A percentile compares a stretch with the other conserved stretches of the same genome.
These are phyloP conservation scores for Torymus tubicola DNA, from an alignment of 2,888 invertebrate species.

Conservation along the genomic window DNA sequence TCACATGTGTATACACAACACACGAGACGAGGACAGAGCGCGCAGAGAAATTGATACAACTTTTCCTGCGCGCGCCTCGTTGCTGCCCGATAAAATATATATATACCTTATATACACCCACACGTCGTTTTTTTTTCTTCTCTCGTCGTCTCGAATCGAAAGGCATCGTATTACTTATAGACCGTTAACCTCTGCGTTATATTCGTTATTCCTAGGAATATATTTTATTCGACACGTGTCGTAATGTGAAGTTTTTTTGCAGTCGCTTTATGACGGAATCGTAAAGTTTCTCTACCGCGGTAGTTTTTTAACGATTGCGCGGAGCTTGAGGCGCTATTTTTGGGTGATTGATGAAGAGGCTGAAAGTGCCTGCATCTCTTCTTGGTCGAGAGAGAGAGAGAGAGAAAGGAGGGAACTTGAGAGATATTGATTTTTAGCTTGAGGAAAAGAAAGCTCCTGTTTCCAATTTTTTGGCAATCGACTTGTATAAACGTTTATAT, in stretches of 20 bases:
- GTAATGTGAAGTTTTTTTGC: background rate
- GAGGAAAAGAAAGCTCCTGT: too few species aligned
- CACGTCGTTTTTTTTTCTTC: background rate
- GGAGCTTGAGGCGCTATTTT: too few species aligned
- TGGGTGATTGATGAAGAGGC: background rate
- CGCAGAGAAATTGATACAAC: slow-evolving; percentile 45
- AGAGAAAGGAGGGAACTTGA: too few species aligned
- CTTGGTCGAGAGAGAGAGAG: too few species aligned
- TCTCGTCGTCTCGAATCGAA: background rate
- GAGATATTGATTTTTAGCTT: too few species aligned
- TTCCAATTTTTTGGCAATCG: too few species aligned
- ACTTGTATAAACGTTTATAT: too few species aligned
- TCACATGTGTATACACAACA: too few species aligned
- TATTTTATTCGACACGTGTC: background rate
- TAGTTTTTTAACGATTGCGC: too few species aligned
- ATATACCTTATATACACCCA: background rate
- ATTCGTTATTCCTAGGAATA: background rate
- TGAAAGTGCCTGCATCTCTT: background rate
- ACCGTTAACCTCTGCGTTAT: background rate
- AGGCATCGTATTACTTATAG: too few species aligned
- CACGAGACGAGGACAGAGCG: slow-evolving; percentile 22
- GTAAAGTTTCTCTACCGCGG: too few species aligned
- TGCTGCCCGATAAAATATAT: slow-evolving; percentile 27
- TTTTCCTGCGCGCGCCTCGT: slow-evolving; percentile 19
- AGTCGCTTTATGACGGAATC: too few species aligned